Conservation (phyloP, 1,140 invertebrate species). For the Phenacoccus solenopsis region DNA sequence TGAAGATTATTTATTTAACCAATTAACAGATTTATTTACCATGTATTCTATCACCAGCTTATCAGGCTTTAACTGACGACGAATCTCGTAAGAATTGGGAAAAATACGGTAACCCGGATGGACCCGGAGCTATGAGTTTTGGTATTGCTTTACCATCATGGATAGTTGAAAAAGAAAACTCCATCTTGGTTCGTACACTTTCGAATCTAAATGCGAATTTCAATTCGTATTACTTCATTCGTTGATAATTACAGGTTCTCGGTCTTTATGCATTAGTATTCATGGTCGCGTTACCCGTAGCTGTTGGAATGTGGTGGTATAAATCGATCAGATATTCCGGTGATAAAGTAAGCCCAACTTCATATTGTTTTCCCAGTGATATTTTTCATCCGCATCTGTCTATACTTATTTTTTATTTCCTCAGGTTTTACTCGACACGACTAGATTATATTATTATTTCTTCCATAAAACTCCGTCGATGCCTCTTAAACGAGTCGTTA, state of each 20-base stretch:
- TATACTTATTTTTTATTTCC: conserved; percentile 23
- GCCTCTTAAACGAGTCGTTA: conserved; percentile 85
- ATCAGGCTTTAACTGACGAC: conserved; percentile 83
- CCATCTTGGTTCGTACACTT: conserved; percentile 64
- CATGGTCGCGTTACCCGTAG: conserved; percentile 90
- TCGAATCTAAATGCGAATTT: conserved; percentile 3
- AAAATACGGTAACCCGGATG: conserved; percentile 98
- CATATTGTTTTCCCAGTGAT: background rate
- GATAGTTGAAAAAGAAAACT: conserved; percentile 99
- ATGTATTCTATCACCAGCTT: conserved; percentile 36
- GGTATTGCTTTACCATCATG: conserved; percentile 98
- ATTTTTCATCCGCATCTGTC: background rate
- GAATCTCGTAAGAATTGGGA: conserved; percentile 96
- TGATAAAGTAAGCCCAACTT: conserved; percentile 53
- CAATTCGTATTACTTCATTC: conserved; percentile 19
- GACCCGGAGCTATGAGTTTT: conserved; percentile 96
- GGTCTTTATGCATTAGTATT: conserved; percentile 92
- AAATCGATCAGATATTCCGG: conserved; percentile 91
- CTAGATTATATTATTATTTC: conserved; percentile 90
- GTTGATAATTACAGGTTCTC: conserved; percentile 38
- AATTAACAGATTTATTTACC: conserved; percentile 17
- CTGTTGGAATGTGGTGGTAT: conserved; percentile 98
- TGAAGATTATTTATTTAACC: background rate
- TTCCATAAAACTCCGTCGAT: conserved; percentile 91
- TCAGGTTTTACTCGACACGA: conserved; percentile 84